Base-by-base conservation (phyloP, 2,888 invertebrate genomes). In the Drosophila nigritarsus region DNA sequence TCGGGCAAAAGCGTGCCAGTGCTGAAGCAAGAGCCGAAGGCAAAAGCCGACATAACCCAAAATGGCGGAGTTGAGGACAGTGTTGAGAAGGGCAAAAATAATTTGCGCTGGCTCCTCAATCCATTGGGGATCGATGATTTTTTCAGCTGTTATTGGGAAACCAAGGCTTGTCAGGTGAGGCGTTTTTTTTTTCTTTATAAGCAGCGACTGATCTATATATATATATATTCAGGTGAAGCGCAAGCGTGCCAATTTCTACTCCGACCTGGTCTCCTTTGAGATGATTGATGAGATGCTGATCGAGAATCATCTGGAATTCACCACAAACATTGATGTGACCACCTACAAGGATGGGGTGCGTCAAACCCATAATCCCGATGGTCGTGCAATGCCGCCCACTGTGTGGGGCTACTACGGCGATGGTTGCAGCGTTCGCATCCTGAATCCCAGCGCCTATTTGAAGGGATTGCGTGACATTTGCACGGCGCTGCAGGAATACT, bases 381-480 rank as follows among this genome's bases (percentile, higher is more conserved):
- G 97, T 15, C 93, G 95, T 32, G 93, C 93, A 1, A 75, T 89
- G 75, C 91, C 93, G 1, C 91, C 91, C 0, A 94, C 96, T 4
- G 96, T 99, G 6, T 98, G 99, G 98, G 97, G 98, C 90, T 97
- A 95, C 92, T 99, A 97, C 92, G 93, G 95, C 73, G 97, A 97
- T 87, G 98, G 98, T 1, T 98, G 98, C 92, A 98, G 98, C 78
- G 94, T 99, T 13, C 94, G 99, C 60, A 93, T 99, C 82, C 92
- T 99, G 30, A 99, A 99, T 93, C 99, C 99, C 0, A 99, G 96
- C 82, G 97, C 97, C 0, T 99, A 96, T 90, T 94, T 96, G 67
- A 93, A 94, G 0, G 94, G 95, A 73, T 91, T 97, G 40, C 96
- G 95, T 80, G 91, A 94, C 9, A 80, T 97, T n/a, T 95, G 96